Evolutionary conservation across 1,140 invertebrate species (phyloP).

Genomic region (Calycopis cecrops): DNA sequence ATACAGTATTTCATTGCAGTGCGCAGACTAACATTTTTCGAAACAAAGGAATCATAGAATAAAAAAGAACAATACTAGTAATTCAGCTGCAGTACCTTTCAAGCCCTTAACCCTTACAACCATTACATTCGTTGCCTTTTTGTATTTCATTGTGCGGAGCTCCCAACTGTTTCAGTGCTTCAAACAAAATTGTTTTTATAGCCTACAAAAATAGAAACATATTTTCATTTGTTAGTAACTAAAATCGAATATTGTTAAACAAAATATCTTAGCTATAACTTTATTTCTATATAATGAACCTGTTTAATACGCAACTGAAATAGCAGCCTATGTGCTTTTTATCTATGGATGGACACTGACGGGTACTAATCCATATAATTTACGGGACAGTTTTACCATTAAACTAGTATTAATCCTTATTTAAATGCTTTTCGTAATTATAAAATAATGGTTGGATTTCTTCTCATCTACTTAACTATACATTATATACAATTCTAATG

Average conservation of each 20-base stretch:
- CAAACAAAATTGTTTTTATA: constrained; percentile 4
- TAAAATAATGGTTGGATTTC: neutral
- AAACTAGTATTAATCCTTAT: no score
- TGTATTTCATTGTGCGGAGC: neutral
- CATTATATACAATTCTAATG: neutral
- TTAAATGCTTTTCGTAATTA: no score
- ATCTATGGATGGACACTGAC: no score
- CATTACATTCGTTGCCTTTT: neutral
- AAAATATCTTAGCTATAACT: no score
- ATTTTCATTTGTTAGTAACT: no score
- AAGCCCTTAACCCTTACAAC: constrained; percentile 3
- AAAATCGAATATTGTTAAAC: no score
- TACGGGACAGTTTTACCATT: no score
- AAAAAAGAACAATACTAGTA: constrained; percentile 2
- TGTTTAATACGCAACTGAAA: no score
- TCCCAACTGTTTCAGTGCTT: neutral
- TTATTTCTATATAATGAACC: no score
- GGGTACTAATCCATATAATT: no score
- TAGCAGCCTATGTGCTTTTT: no score
- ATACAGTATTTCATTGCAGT: neutral
- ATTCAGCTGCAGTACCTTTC: neutral
- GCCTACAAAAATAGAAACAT: no score
- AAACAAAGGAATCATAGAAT: neutral
- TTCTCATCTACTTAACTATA: neutral
- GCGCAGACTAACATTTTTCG: neutral